Percentiles rank a stretch among this genome's conserved stretches.
Evolutionary conservation across 1,140 invertebrate genomes (phyloP).

Genomic region (Ectropis grisescens): DNA sequence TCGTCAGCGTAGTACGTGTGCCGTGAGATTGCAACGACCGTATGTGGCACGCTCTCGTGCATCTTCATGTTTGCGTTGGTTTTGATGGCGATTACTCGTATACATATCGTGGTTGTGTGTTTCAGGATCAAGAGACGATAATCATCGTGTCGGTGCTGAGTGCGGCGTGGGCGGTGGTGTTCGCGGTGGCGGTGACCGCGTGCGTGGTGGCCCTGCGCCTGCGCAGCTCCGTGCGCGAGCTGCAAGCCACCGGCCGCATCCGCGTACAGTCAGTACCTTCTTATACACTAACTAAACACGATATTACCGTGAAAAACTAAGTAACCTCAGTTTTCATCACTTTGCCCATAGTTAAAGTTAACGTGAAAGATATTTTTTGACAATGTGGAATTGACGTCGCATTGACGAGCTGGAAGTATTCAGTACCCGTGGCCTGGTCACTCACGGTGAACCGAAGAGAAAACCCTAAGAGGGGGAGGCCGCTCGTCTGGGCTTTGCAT

Average conservation of each 20-base stretch:
- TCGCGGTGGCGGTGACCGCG: constrained; percentile 25
- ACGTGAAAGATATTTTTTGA: background rate
- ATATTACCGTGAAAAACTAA: background rate
- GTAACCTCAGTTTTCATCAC: background rate
- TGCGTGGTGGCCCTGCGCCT: constrained; percentile 27
- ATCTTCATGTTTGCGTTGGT: too few relatives aligned
- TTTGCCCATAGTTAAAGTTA: background rate
- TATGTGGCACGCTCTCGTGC: too few relatives aligned
- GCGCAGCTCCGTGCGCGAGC: constrained; percentile 24
- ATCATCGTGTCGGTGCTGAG: constrained; percentile 39
- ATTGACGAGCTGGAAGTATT: too few relatives aligned
- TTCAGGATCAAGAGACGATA: constrained; percentile 35
- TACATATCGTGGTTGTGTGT: too few relatives aligned
- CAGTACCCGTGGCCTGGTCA: too few relatives aligned
- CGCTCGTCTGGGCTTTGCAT: too few relatives aligned
- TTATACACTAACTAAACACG: background rate
- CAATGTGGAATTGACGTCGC: too few relatives aligned
- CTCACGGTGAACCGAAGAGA: too few relatives aligned
- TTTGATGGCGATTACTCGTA: too few relatives aligned
- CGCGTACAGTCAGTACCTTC: constrained; percentile 35
- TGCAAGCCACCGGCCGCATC: constrained; percentile 27
- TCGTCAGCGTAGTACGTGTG: too few relatives aligned
- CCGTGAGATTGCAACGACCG: too few relatives aligned
- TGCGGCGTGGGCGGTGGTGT: constrained; percentile 26
- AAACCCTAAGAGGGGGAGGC: too few relatives aligned